Conservation (phyloP, 2,797 vertebrate species). For the Nannoperca obscura region DNA sequence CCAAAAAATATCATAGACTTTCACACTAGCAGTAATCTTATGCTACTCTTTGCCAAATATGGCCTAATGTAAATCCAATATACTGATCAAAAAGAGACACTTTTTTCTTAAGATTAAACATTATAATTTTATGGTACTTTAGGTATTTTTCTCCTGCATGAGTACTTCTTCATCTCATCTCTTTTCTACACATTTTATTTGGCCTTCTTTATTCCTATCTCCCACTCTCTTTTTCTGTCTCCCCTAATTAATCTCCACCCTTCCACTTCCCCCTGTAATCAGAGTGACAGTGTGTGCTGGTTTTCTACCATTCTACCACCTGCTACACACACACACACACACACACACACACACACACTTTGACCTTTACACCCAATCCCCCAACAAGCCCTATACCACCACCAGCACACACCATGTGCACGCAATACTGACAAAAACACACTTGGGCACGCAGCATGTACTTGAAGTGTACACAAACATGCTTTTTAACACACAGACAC, state of each 20-base stretch:
- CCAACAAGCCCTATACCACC: not conserved
- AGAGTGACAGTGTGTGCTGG: constrained; percentile 60
- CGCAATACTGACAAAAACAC: constrained; percentile 14
- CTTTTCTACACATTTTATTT: not conserved
- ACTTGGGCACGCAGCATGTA: not conserved
- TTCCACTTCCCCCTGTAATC: constrained; percentile 14
- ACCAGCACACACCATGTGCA: constrained; percentile 6
- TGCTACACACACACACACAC: constrained; percentile 52
- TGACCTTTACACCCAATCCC: constrained; percentile 35
- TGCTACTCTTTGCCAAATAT: not conserved
- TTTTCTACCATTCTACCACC: constrained; percentile 69
- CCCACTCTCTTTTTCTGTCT: not conserved
- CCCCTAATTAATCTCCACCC: constrained; percentile 4
- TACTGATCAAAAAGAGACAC: not conserved
- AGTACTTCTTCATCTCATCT: too few relatives aligned
- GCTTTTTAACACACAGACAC: constrained; percentile 13
- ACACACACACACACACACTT: constrained; percentile 24
- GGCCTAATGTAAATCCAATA: not conserved
- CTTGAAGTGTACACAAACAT: constrained; percentile 18
- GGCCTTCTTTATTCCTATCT: not conserved
- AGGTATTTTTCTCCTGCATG: not conserved
- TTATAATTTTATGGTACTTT: not conserved
- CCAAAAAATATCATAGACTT: too few relatives aligned
- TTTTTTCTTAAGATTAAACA: not conserved
- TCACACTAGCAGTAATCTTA: not conserved